Conservation (phyloP, 2,113 vertebrate species). For the Calonectris borealis region DNA sequence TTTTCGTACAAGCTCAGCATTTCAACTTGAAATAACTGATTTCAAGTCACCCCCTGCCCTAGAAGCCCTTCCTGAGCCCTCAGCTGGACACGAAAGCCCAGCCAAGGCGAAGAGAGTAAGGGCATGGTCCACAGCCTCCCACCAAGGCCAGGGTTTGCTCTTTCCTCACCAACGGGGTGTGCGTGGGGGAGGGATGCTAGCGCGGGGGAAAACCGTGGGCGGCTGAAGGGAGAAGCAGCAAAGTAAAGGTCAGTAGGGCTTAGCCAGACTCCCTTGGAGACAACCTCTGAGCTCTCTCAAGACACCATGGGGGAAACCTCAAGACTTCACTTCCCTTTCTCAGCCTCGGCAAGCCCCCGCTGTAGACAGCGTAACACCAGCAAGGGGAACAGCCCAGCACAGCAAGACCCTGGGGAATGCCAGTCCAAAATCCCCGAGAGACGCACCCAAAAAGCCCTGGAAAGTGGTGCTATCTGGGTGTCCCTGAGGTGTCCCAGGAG, state of each 20-base stretch:
- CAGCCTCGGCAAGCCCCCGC: background rate
- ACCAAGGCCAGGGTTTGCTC: background rate
- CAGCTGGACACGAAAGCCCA: background rate
- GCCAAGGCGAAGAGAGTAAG: background rate
- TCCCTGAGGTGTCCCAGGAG: background rate
- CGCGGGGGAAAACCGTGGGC: fast-evolving
- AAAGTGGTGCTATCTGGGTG: too few relatives aligned
- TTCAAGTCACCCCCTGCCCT: background rate
- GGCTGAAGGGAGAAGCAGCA: slow-evolving; percentile 10
- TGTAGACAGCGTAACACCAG: background rate
- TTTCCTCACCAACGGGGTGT: background rate
- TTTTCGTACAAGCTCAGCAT: background rate
- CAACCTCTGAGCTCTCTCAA: background rate
- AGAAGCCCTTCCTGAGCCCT: background rate
- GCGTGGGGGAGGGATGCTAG: background rate
- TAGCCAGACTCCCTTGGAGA: background rate
- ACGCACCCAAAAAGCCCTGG: background rate
- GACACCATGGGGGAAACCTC: background rate
- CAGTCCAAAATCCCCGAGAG: background rate
- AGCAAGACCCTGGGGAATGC: background rate
- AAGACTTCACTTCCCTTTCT: slow-evolving; percentile 3
- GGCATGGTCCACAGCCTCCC: background rate
- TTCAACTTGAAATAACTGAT: background rate
- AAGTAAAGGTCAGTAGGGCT: slow-evolving; percentile 14
- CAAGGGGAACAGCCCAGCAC: background rate